Conservation (phyloP, 2,888 invertebrate species). For the Phymatocera aterrima region DNA sequence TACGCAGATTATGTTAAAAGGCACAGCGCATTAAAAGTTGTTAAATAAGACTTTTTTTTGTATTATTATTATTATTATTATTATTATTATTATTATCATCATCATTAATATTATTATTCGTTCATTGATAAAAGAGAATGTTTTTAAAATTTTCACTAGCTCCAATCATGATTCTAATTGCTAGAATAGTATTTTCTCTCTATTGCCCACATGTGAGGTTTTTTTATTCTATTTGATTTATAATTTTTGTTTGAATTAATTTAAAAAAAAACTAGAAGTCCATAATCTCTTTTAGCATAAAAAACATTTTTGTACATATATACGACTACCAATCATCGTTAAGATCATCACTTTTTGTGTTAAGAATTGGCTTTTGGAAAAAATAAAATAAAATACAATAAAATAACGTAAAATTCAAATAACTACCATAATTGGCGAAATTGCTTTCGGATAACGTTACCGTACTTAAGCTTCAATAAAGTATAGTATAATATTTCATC, state of each 20-base stretch:
- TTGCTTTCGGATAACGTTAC: slow-evolving; percentile 12
- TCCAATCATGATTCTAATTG: not conserved
- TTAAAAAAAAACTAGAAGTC: not conserved
- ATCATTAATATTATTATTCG: slow-evolving; percentile 36
- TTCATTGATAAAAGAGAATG: slow-evolving; percentile 62
- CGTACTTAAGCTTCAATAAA: slow-evolving; percentile 3
- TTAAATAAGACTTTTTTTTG: slow-evolving; percentile 59
- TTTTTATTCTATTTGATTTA: not conserved
- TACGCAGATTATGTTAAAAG: slow-evolving; percentile 66
- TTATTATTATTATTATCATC: slow-evolving; percentile 30
- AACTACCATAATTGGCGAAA: slow-evolving; percentile 5
- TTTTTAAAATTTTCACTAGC: slow-evolving; percentile 60
- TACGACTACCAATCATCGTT: too few relatives aligned
- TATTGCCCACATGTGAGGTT: not conserved
- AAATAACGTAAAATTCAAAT: not conserved
- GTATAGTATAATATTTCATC: not conserved
- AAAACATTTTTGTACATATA: slow-evolving; percentile 14
- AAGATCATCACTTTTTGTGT: not conserved
- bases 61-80: not conserved
- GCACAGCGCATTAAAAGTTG: slow-evolving; percentile 70
- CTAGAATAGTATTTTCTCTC: not conserved
- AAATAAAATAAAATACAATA: too few relatives aligned
- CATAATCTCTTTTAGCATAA: not conserved
- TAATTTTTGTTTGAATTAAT: not conserved
- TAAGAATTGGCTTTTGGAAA: not conserved